Base-by-base conservation (phyloP, 1,140 invertebrate species). In the Aphaenogaster ashmeadi region DNA sequence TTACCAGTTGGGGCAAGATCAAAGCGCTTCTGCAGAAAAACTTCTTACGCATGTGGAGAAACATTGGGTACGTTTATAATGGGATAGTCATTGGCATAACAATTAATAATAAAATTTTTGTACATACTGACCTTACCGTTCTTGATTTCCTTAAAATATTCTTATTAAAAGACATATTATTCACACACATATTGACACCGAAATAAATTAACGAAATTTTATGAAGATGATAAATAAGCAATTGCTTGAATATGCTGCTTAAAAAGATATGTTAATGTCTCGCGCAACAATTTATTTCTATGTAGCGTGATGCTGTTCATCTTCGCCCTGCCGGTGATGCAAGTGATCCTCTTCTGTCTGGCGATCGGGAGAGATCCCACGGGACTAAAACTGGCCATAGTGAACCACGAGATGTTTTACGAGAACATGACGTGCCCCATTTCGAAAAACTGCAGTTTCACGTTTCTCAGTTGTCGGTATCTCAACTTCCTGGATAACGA, bases 311-410 rank as follows among this genome's bases (percentile, higher is more conserved):
- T 99, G 97, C 95, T 98, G 85, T 99, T 99, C 95, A 98, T 99
- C 92, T 98, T 99, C 92, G 97, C 98, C 11, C 95, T 99, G 90
- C 99, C 99, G 47, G 98, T 98, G 2, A 97, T 98, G 95, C 98
- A 99, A 96, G 98, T 98, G n/a, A 98, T 99, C 66, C 96, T 99
- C 4, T 99, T 99, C 96, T 99, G 99, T 94, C 94, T 99, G 87
- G 98, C 98, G 36, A 99, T 99, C 89, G 99, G 99, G 81, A 96
- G 98, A 41, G 98, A 99, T 93, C 99, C 99, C 0, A 97, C 97
- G 71, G 97, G 98, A 64, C 96, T 99, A 0, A 97, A 97, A 88
- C 91, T 99, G 93, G 98, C 98, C 44, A 96, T 99, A 75, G 98
- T 99, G 4, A 99, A 99, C 94, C 95, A 97, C 60, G 98, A 99